A percentile compares a stretch with the other conserved stretches of the same genome.
These are phyloP conservation scores for Adrianichthys oophorus DNA, from an alignment of 2,797 vertebrate species.

Conservation along the genomic window DNA sequence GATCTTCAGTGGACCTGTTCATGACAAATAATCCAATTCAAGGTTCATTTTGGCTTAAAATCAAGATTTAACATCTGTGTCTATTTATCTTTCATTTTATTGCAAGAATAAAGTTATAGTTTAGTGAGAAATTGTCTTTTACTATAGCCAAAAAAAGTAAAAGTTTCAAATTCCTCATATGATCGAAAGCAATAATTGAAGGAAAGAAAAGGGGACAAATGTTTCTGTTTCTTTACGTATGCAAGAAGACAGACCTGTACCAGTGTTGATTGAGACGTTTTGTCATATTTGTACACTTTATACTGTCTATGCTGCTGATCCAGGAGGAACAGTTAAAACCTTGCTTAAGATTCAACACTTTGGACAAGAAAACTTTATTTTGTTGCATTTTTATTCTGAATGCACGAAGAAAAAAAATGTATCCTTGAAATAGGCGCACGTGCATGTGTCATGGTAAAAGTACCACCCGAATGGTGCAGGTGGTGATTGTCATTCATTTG, in stretches of 20 bases:
- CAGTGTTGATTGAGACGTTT: background rate
- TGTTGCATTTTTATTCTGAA: background rate
- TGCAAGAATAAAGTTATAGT: slow-evolving; percentile 1
- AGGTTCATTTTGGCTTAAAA: no score
- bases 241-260: background rate
- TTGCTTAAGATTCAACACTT: background rate
- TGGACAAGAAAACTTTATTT: background rate
- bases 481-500: no score
- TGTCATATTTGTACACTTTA: background rate
- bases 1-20: no score
- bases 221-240: background rate
- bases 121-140: background rate
- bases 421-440: background rate
- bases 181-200: slow-evolving; percentile 55
- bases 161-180: slow-evolving; percentile 15
- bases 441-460: slow-evolving; percentile 19
- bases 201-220: slow-evolving; percentile 10
- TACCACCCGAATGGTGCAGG: background rate
- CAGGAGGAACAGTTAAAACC: background rate
- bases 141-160: slow-evolving; percentile 3
- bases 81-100: background rate
- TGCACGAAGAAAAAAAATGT: background rate
- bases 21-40: no score
- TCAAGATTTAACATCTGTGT: background rate
- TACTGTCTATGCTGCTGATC: slow-evolving; percentile 2